phyloP scores from a whole-genome alignment of 2,113 vertebrate genomes.

The Menidia beryllina region DNA sequence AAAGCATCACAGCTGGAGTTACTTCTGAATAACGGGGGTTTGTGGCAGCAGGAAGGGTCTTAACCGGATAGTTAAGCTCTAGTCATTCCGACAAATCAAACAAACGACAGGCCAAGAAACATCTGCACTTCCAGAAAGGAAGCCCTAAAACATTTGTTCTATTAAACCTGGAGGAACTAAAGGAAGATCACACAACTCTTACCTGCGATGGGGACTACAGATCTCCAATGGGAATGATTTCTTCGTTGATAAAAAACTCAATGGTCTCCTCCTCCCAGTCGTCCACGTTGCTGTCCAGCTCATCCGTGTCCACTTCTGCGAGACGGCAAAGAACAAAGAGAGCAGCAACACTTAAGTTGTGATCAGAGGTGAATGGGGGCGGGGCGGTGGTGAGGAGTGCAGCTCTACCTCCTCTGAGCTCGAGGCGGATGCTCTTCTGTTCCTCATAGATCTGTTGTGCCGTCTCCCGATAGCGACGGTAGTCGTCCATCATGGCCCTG shows the following conservation, averaged over 20 bases:
- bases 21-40: not conserved
- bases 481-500: constrained; percentile 96
- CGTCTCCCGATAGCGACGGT: constrained; percentile 89
- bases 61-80: not conserved
- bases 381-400: not conserved
- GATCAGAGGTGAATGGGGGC: not conserved
- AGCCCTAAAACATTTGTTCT: too few species aligned
- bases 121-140: too few species aligned
- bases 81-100: too few species aligned
- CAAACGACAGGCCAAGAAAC: too few species aligned
- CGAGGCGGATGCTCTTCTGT: constrained; percentile 89
- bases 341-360: not conserved
- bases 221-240: constrained; percentile 94
- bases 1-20: too few species aligned
- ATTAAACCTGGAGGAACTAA: too few species aligned
- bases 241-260: constrained; percentile 99
- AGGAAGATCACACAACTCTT: too few species aligned
- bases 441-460: constrained; percentile 86
- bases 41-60: too few species aligned
- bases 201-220: constrained; percentile 88
- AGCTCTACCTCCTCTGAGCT: constrained; percentile 90
- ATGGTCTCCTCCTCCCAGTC: constrained; percentile 99
- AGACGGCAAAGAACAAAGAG: not conserved
- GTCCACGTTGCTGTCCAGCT: constrained; percentile 96
- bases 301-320: constrained; percentile 93